A percentile compares a stretch with the other conserved stretches of the same genome.
Evolutionary conservation across 1,140 invertebrate genomes (phyloP).

Genomic region (Propsilocerus akamusi): DNA sequence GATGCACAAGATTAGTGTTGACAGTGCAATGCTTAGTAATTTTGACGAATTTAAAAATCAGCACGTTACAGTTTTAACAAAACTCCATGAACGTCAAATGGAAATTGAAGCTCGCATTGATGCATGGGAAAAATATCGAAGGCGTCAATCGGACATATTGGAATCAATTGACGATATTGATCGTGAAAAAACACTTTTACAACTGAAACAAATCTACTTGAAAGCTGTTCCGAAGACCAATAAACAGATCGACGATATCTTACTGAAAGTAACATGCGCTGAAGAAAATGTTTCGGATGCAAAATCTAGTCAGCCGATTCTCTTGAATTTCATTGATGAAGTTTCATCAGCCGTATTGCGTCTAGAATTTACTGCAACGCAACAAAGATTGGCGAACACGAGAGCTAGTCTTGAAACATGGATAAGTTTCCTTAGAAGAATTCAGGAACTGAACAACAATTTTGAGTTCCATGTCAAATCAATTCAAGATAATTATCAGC

Average conservation of each 20-base stretch:
- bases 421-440: constrained; percentile 46
- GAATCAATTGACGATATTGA: constrained; percentile 67
- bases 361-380: constrained; percentile 58
- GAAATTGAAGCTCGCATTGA: constrained; percentile 50
- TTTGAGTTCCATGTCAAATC: constrained; percentile 36
- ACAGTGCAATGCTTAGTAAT: constrained; percentile 17
- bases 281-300: constrained; percentile 41
- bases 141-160: constrained; percentile 47
- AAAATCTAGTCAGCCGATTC: constrained; percentile 39
- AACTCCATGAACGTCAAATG: constrained; percentile 63
- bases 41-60: background rate
- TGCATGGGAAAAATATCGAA: constrained; percentile 66
- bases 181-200: constrained; percentile 51
- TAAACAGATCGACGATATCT: constrained; percentile 41
- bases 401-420: constrained; percentile 66
- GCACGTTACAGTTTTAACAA: constrained; percentile 39
- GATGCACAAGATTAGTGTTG: constrained; percentile 26
- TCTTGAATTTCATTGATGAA: constrained; percentile 58
- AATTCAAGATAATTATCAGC: constrained; percentile 29
- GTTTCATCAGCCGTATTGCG: constrained; percentile 46
- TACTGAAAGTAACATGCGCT: constrained; percentile 46
- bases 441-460: constrained; percentile 34
- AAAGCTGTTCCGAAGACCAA: constrained; percentile 51
- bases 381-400: constrained; percentile 53
- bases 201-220: constrained; percentile 60